Conservation (phyloP, 2,113 vertebrate species). For the Pangasianodon gigas region DNA sequence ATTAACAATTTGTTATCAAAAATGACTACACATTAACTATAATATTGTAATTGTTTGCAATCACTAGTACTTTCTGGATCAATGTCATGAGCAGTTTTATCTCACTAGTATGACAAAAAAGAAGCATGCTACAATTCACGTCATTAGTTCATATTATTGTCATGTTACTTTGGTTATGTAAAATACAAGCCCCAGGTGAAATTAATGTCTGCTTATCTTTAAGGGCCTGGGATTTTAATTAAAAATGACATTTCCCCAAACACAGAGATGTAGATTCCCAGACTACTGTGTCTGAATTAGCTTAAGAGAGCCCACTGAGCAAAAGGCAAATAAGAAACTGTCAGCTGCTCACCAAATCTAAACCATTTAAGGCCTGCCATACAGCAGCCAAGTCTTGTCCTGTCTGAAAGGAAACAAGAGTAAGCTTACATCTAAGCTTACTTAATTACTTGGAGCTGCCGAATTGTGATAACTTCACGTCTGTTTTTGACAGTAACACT, state of each 20-base stretch:
- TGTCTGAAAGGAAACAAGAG: constrained; percentile 51
- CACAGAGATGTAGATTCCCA: constrained; percentile 66
- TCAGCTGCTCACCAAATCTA: constrained; percentile 71
- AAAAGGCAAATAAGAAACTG: constrained; percentile 72
- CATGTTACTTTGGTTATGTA: constrained; percentile 69
- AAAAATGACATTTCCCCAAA: constrained; percentile 82
- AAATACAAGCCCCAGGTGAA: constrained; percentile 71
- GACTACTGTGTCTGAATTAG: constrained; percentile 74
- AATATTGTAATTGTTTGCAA: neutral
- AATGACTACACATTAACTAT: neutral
- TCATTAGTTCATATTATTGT: constrained; percentile 65
- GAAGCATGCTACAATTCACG: constrained; percentile 2
- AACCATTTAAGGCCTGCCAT: constrained; percentile 63
- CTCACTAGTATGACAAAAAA: constrained; percentile 15
- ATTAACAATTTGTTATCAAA: neutral
- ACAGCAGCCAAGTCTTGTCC: constrained; percentile 56
- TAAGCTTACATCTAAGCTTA: constrained; percentile 55
- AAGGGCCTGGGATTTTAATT: constrained; percentile 80
- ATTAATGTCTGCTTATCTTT: constrained; percentile 78
- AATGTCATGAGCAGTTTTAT: constrained; percentile 36
- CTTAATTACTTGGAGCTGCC: constrained; percentile 60
- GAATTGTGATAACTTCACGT: constrained; percentile 37
- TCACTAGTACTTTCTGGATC: neutral
- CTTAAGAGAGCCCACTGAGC: constrained; percentile 71
- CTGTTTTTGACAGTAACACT: neutral